Base-by-base conservation (phyloP, 2,797 vertebrate genomes). In the Pseudochirops corinnae region DNA sequence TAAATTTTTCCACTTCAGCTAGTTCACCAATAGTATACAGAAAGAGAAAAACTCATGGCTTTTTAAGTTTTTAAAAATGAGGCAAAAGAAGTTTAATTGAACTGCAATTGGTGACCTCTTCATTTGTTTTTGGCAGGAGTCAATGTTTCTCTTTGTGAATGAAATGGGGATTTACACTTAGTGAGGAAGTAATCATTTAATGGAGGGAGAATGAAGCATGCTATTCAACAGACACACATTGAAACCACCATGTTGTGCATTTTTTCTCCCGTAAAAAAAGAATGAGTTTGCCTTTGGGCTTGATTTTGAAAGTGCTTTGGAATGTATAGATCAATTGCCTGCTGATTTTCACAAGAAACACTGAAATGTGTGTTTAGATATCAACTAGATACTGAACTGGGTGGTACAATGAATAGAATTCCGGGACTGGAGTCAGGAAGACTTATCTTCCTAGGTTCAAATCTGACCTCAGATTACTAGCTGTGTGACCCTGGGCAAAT, bases 1-100 rank as follows among this genome's bases (percentile, higher is more conserved):
- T 95, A 93, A 92, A 95, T 50, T 95, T 95, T 52, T 57, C 95
- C 95, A 92, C 94, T 97, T 97, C 95, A 90, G n/a, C 95, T 91
- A 94, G 58, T 91, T 96, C 97, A 95, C 97, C 97, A 97, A 96
- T 91, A 97, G 91, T 94, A 93, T 94, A 95, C 94, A 90, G 52
- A 95, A 92, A 93, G 92, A 95, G 93, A 82, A 93, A 97, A 95
- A 26, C 92, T 93, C 57, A 90, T 91, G 93, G 56, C 0, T 94
- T 96, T 94, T 95, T 92, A 16, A 93, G 29, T 92, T 82, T 97
- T 95, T 92, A 96, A 95, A 91, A 82, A 82, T n/a, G 56, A 91
- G 18, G 26, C 94, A 95, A 92, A 56, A 95, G 57, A 94, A 95
- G 55, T 31, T 53, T 74, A 94, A 57, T 52, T 94, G 82, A 93